Evolutionary conservation across 2,797 vertebrate species (phyloP).

Genomic region (Anguilla marmorata): DNA sequence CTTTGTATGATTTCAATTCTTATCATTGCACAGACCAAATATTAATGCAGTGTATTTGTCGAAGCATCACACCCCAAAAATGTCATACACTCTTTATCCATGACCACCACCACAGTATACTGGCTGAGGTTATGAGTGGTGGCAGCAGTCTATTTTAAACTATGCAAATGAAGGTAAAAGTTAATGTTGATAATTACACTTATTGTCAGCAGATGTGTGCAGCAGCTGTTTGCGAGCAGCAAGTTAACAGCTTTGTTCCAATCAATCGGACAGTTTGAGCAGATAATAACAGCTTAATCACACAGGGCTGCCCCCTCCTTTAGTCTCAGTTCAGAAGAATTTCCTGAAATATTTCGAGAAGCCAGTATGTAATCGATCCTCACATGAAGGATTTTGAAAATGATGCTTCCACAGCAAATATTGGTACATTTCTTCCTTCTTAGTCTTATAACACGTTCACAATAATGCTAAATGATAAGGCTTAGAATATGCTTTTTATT

Average conservation of each 20-base stretch:
- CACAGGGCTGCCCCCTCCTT: background rate
- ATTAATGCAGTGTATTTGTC: no score
- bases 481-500: background rate
- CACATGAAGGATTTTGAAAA: background rate
- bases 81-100: background rate
- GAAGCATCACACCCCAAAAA: no score
- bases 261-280: background rate
- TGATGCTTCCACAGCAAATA: background rate
- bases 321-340: background rate
- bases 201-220: background rate
- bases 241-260: background rate
- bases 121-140: background rate
- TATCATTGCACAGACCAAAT: no score
- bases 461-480: background rate
- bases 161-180: background rate
- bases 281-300: no score
- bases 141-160: no score
- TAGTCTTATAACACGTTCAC: background rate
- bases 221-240: background rate
- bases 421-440: background rate
- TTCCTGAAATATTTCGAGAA: background rate
- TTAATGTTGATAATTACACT: background rate
- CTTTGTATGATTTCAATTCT: no score
- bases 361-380: no score
- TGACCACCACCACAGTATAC: background rate